A percentile compares a stretch with the other conserved stretches of the same genome.
Evolutionary conservation across 2,888 invertebrate species (phyloP).

Genomic region (Mystacides longicornis): DNA sequence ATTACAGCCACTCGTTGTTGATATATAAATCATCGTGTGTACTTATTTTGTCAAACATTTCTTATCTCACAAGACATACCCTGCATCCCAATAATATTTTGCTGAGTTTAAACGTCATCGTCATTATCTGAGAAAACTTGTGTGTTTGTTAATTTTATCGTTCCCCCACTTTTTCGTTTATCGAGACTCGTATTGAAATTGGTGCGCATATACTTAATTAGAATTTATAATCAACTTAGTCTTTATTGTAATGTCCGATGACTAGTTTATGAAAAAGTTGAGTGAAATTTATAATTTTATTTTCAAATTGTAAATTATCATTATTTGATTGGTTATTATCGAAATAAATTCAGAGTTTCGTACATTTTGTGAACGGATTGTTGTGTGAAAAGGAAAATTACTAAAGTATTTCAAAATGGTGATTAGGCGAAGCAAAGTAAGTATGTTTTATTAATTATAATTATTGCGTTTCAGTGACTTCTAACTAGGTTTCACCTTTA

Average conservation of each 20-base stretch:
- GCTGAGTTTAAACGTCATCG: neutral
- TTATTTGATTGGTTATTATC: conserved; percentile 11
- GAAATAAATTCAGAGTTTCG: neutral
- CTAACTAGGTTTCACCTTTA: neutral
- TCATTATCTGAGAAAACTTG: conserved; percentile 13
- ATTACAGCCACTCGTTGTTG: too few species aligned
- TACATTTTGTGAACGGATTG: neutral
- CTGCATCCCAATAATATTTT: neutral
- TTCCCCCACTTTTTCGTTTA: conserved; percentile 16
- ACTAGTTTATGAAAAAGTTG: neutral
- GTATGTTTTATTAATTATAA: neutral
- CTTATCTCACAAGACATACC: neutral
- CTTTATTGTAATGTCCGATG: neutral
- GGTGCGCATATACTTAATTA: conserved; percentile 22
- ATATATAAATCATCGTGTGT: too few species aligned
- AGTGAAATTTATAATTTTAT: conserved; percentile 10
- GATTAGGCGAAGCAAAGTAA: neutral
- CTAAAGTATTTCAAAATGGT: conserved; percentile 2
- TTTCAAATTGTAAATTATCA: conserved; percentile 15
- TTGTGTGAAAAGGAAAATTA: too few species aligned
- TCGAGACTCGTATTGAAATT: conserved; percentile 6
- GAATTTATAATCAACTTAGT: conserved; percentile 23
- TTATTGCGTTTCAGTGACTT: neutral
- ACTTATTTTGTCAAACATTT: too few species aligned
- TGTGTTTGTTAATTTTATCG: conserved; percentile 14